Percentiles rank a stretch among this genome's conserved stretches.
Conservation (phyloP, 2,888 invertebrate genomes). For the Callosobruchus maculatus region DNA sequence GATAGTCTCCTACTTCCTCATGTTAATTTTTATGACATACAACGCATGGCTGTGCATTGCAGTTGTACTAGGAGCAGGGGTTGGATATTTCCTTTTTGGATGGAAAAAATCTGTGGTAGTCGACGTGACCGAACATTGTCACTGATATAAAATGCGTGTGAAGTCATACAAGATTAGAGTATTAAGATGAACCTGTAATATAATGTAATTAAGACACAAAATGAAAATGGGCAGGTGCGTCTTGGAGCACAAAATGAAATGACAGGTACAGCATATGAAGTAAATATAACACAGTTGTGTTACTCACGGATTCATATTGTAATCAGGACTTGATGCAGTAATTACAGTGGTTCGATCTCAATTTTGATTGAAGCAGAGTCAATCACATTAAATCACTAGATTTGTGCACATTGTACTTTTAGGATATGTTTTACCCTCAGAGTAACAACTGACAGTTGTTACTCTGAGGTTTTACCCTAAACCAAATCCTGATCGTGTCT, state of each 20-base stretch:
- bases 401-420: too few species aligned
- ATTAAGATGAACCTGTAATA: not conserved
- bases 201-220: not conserved
- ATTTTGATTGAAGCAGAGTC: too few species aligned
- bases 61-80: conserved; percentile 82
- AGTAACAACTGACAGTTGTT: too few species aligned
- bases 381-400: too few species aligned
- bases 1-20: conserved; percentile 85
- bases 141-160: conserved; percentile 54
- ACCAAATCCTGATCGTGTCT: too few species aligned
- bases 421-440: too few species aligned
- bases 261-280: not conserved
- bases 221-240: not conserved
- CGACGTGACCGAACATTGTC: conserved; percentile 94
- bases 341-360: too few species aligned
- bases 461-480: too few species aligned
- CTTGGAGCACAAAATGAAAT: not conserved
- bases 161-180: not conserved
- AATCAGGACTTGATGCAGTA: too few species aligned
- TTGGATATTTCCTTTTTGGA: conserved; percentile 92
- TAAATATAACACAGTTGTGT: too few species aligned
- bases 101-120: conserved; percentile 93
- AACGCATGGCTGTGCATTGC: conserved; percentile 91
- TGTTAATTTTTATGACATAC: conserved; percentile 97
- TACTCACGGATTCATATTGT: too few species aligned